Evolutionary conservation across 2,113 vertebrate species (phyloP).

Genomic region (Pongo pygmaeus): DNA sequence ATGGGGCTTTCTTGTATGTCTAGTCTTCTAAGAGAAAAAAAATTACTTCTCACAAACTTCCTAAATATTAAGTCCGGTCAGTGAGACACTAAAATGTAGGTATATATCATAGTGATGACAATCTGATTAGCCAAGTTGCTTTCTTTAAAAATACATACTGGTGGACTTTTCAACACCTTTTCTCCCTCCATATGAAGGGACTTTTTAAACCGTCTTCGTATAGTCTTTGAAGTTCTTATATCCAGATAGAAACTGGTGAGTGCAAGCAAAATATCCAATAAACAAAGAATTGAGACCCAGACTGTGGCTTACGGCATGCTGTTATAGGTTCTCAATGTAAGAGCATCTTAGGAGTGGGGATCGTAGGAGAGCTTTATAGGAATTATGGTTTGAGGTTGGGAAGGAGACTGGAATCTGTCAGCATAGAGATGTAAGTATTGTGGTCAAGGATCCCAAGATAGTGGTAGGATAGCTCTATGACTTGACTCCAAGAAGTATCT

Average conservation of each 20-base stretch:
- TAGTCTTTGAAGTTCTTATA: conserved; percentile 42
- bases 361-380: background rate
- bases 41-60: conserved; percentile 11
- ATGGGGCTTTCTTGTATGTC: background rate
- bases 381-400: background rate
- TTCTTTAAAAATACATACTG: background rate
- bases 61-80: conserved; percentile 36
- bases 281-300: background rate
- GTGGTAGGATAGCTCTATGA: background rate
- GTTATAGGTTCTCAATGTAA: background rate
- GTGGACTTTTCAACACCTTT: background rate
- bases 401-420: background rate
- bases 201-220: background rate
- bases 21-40: background rate
- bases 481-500: background rate
- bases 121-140: background rate
- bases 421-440: background rate
- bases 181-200: background rate
- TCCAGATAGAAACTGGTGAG: background rate
- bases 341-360: background rate
- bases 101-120: background rate
- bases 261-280: background rate
- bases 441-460: background rate
- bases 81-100: background rate
- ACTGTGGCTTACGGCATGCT: background rate